Evolutionary conservation across 2,888 invertebrate species (phyloP).

Genomic region (Pheosia tremula): DNA sequence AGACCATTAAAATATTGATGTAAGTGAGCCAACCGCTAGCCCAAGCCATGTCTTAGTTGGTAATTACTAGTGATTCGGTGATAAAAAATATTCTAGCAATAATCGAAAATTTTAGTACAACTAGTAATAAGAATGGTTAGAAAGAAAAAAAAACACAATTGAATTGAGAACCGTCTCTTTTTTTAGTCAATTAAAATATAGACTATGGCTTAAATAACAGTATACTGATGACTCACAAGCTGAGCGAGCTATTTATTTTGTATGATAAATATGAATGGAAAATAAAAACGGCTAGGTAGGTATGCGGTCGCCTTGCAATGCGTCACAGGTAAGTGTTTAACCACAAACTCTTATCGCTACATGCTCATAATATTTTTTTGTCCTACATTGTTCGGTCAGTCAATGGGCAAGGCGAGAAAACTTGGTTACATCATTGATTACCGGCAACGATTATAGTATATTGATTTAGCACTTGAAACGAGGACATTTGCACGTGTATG

Average conservation of each 20-base stretch:
- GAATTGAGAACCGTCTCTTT: no score
- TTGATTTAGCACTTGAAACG: neutral
- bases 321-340: slow-evolving; percentile 20
- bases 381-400: slow-evolving; percentile 10
- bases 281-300: slow-evolving; percentile 19
- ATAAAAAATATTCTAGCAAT: no score
- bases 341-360: slow-evolving; percentile 18
- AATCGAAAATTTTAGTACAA: no score
- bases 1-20: no score
- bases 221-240: slow-evolving; percentile 20
- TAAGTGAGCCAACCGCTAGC: no score
- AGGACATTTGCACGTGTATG: neutral
- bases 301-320: slow-evolving; percentile 14
- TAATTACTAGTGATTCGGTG: no score
- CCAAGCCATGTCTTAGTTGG: no score
- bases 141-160: neutral
- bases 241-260: slow-evolving; percentile 23
- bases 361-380: slow-evolving; percentile 16
- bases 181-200: no score
- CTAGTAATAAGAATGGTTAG: no score
- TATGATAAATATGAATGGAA: slow-evolving; percentile 29
- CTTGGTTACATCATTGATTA: slow-evolving; percentile 1
- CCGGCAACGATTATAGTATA: neutral
- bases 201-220: no score
- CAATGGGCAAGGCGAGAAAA: slow-evolving; percentile 11